Evolutionary conservation across 2,797 vertebrate genomes (phyloP).

Genomic region (Gambelia wislizenii): DNA sequence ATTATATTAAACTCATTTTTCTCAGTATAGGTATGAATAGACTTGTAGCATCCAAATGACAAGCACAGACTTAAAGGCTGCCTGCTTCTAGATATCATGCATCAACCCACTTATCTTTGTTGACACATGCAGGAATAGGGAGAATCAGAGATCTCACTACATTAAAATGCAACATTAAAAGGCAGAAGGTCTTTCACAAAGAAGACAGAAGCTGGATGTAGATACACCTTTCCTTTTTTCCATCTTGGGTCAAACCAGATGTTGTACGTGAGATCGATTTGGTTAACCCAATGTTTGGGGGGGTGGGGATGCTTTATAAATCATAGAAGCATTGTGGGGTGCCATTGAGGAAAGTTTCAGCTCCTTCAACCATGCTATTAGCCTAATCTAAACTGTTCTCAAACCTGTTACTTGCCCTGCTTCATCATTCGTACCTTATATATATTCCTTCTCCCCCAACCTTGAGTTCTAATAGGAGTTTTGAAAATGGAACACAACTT

Average conservation of each 20-base stretch:
- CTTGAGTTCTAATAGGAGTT: neutral
- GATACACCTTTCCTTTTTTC: neutral
- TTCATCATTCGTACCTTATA: neutral
- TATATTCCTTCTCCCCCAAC: neutral
- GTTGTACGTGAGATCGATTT: neutral
- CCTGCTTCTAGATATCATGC: conserved; percentile 4
- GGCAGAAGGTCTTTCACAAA: conserved; percentile 10
- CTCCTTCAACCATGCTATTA: neutral
- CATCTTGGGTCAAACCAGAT: neutral
- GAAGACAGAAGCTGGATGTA: neutral
- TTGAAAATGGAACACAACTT: neutral
- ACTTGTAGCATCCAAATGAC: conserved; percentile 33
- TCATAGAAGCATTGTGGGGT: neutral
- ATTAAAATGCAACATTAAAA: conserved; percentile 44
- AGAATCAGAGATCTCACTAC: conserved; percentile 12
- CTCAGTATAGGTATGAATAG: conserved; percentile 21
- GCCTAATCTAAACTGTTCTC: neutral
- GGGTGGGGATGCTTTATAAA: neutral
- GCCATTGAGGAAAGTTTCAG: neutral
- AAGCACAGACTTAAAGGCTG: conserved; percentile 39
- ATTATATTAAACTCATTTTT: conserved; percentile 53
- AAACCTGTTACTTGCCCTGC: neutral
- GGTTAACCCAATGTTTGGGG: neutral
- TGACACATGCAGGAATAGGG: neutral
- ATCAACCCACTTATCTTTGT: conserved; percentile 36